Conservation (phyloP, 2,113 vertebrate genomes). For the Aegotheles bennettii region DNA sequence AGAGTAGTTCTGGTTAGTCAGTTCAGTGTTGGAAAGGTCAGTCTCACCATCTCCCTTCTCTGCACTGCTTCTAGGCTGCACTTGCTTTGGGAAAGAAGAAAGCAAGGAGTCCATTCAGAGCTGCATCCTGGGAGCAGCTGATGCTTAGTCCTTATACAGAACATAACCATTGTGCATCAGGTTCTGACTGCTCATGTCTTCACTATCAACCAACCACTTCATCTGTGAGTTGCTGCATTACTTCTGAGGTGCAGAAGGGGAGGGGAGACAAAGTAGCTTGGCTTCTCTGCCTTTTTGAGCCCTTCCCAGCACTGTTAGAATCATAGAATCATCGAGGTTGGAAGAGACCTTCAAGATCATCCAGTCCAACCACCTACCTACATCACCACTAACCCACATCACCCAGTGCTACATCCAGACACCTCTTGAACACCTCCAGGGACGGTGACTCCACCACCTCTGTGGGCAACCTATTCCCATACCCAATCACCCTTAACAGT, state of each 20-base stretch:
- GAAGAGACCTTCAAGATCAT: too few species aligned
- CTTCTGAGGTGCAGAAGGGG: neutral
- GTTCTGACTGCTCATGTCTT: neutral
- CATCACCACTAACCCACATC: too few species aligned
- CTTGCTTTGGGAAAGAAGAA: neutral
- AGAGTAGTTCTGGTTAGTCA: neutral
- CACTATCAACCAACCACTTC: neutral
- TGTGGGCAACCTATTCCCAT: too few species aligned
- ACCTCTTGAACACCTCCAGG: too few species aligned
- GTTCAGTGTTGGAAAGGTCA: neutral
- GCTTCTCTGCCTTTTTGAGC: neutral
- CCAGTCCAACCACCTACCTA: too few species aligned
- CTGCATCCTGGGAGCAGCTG: neutral
- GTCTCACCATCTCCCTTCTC: neutral
- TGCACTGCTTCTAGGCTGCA: neutral
- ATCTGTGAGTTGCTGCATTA: neutral
- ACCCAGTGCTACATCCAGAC: too few species aligned
- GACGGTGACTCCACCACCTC: too few species aligned
- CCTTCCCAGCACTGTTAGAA: neutral
- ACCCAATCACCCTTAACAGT: too few species aligned
- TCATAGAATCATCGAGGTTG: too few species aligned
- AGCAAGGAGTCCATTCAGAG: neutral
- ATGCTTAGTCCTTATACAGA: neutral
- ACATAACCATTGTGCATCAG: neutral
- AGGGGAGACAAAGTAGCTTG: neutral